Conservation (phyloP, 2,888 invertebrate genomes). For the Erannis defoliaria region DNA sequence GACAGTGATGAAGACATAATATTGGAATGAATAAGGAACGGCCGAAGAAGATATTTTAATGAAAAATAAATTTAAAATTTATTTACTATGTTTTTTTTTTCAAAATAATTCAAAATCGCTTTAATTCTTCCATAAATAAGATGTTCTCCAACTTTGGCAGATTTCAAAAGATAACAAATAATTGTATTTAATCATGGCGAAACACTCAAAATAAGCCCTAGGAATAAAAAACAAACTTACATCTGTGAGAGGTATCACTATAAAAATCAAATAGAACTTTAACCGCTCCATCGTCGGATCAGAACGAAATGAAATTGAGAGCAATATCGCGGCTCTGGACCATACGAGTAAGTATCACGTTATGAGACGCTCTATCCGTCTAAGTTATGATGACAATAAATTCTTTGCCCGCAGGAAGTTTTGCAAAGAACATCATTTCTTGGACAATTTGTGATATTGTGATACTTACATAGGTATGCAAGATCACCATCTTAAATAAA, state of each 20-base stretch:
- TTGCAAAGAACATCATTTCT: slow-evolving; percentile 5
- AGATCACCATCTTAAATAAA: background rate
- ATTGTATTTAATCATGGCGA: background rate
- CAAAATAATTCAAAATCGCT: too few relatives aligned
- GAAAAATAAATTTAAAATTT: too few relatives aligned
- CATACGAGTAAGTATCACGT: background rate
- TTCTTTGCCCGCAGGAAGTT: slow-evolving; percentile 1
- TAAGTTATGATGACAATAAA: slow-evolving; percentile 10
- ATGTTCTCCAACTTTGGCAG: too few relatives aligned
- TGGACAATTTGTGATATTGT: background rate
- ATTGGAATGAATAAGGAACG: too few relatives aligned
- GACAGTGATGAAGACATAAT: too few relatives aligned
- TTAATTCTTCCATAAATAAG: too few relatives aligned
- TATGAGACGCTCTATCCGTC: background rate
- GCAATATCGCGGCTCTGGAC: slow-evolving; percentile 10
- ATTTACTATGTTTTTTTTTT: too few relatives aligned
- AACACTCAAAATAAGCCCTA: too few relatives aligned
- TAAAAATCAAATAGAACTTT: slow-evolving; percentile 5
- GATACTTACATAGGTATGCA: background rate
- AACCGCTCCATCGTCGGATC: slow-evolving; percentile 9
- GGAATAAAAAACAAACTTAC: background rate
- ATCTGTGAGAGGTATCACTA: slow-evolving; percentile 2
- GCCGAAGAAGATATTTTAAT: too few relatives aligned
- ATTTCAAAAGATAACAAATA: too few relatives aligned
- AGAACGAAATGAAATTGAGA: slow-evolving; percentile 7